phyloP scores from a whole-genome alignment of 1,140 invertebrate genomes.

The Paramacrobiotus metropolitanus region DNA sequence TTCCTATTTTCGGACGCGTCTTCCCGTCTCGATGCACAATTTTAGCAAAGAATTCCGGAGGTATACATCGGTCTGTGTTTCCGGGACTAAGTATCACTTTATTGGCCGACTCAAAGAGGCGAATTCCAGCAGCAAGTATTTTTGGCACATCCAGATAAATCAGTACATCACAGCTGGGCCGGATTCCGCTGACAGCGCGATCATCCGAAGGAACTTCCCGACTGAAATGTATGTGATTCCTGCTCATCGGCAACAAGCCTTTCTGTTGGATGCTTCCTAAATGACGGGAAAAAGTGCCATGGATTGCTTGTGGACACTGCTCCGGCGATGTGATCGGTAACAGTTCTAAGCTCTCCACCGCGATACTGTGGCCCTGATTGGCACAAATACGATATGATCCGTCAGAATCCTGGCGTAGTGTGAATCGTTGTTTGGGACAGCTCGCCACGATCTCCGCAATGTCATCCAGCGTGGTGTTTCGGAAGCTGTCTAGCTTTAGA shows the following conservation, averaged over 20 bases:
- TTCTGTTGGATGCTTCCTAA: not conserved
- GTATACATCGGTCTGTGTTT: conserved; percentile 9
- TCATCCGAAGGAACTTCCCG: not conserved
- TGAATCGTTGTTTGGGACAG: too few relatives aligned
- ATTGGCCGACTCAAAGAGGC: not conserved
- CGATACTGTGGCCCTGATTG: too few relatives aligned
- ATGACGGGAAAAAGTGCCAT: not conserved
- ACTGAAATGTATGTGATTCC: not conserved
- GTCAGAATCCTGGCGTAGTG: too few relatives aligned
- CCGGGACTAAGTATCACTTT: conserved; percentile 9
- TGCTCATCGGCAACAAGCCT: not conserved
- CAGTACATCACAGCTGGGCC: not conserved
- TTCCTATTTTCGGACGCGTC: too few relatives aligned
- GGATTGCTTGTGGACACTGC: not conserved
- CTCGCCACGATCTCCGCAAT: too few relatives aligned
- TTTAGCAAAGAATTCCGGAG: not conserved
- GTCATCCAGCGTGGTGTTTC: too few relatives aligned
- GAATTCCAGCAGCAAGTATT: not conserved
- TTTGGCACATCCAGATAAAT: not conserved
- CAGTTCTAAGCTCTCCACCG: not conserved
- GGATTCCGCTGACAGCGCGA: not conserved
- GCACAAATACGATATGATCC: too few relatives aligned
- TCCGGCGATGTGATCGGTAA: not conserved
- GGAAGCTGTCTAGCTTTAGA: too few relatives aligned
- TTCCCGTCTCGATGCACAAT: not conserved